phyloP scores from a whole-genome alignment of 1,140 invertebrate genomes.

The Episyrphus balteatus region DNA sequence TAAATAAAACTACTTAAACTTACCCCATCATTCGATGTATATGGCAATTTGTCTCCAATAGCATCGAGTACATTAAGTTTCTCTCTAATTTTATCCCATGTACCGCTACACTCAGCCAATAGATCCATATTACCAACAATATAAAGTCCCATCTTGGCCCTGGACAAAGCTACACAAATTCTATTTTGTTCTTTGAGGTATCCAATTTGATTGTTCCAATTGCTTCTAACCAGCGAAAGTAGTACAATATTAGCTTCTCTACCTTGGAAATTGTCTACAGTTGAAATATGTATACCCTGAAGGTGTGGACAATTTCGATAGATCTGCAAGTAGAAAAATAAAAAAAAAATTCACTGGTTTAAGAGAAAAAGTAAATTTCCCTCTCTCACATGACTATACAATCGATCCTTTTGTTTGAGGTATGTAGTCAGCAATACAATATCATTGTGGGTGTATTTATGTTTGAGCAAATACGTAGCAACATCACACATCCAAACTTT shows the following conservation, averaged over 20 bases:
- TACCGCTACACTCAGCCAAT: slow-evolving; percentile 38
- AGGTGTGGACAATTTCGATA: slow-evolving; percentile 26
- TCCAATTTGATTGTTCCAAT: slow-evolving; percentile 55
- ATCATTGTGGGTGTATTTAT: slow-evolving; percentile 45
- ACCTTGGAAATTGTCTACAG: slow-evolving; percentile 77
- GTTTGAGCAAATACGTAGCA: slow-evolving; percentile 47
- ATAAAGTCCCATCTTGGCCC: slow-evolving; percentile 59
- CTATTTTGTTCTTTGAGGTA: slow-evolving; percentile 66
- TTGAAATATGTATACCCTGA: slow-evolving; percentile 46
- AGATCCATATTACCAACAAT: slow-evolving; percentile 56
- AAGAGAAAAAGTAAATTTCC: background rate
- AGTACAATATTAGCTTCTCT: slow-evolving; percentile 78
- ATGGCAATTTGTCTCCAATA: slow-evolving; percentile 19
- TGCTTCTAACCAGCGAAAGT: slow-evolving; percentile 70
- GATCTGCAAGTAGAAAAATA: slow-evolving; percentile 27
- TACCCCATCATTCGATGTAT: no score
- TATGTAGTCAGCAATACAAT: slow-evolving; percentile 60
- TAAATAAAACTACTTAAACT: no score
- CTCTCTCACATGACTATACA: slow-evolving; percentile 4
- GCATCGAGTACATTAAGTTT: slow-evolving; percentile 10
- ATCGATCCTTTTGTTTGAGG: slow-evolving; percentile 42
- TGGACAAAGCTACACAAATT: slow-evolving; percentile 72
- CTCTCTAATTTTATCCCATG: slow-evolving; percentile 43
- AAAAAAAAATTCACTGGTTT: background rate
- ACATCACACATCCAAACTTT: slow-evolving; percentile 44